Evolutionary conservation across 2,797 vertebrate genomes (phyloP), one percentile per base, ranked within the genome.

Genomic region (Channallabes apus): DNA sequence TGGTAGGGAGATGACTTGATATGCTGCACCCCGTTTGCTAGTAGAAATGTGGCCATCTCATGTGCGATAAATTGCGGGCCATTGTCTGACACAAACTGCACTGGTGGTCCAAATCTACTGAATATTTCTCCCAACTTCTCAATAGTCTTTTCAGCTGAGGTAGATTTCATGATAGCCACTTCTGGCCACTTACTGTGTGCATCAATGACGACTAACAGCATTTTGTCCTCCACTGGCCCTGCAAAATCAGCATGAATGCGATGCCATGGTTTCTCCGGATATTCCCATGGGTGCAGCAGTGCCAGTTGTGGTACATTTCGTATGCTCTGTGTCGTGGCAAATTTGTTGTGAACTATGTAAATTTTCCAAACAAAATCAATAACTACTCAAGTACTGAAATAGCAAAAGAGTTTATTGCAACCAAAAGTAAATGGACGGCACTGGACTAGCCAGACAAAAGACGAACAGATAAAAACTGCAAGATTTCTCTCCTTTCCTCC

Each of bases 131-230:
- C 62, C 38, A 84, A 51, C 9, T 67, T 67, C 64, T 84, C n/a
- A 76, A 65, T 84, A 0, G 83, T 84, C n/a, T 79, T 84, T 17
- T 61, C 62, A 17, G 83, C 32, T 15, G 75, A 58, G 38, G 83
- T 84, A 17, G 75, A 84, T 29, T 24, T 78, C 83, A 84, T 84
- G 20, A 84, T 68, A 51, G 46, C 15, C 4, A 68, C 73, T 22
- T 84, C 83, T 5, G 83, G 73, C 83, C 82, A 83, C 22, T 64
- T 83, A 27, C 35, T 65, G 18, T 65, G 61, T 51, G 59, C 61
- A 12, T 80, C 80, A n/a, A 35, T 54, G 24, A 75, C 41, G 6
- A 56, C 72, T 5, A 84, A n/a, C 27, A 78, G 51, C 83, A 84
- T 84, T 24, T 56, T 68, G 24, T 65, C 62, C 24, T 27, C 4